Conservation (phyloP, 2,888 invertebrate species). For the Limnephilus rhombicus region DNA sequence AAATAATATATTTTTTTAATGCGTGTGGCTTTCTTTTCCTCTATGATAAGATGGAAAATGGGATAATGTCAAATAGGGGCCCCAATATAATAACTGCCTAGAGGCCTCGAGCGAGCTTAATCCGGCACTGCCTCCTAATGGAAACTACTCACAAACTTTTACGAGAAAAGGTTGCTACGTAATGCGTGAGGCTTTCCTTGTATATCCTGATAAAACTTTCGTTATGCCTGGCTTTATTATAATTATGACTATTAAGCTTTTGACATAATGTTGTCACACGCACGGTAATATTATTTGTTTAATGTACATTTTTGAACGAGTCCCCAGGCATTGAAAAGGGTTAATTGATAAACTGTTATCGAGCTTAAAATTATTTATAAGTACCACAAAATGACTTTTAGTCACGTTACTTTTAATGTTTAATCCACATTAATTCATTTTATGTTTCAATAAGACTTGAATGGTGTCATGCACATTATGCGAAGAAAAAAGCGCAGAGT, state of each 20-base stretch:
- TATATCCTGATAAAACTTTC: neutral
- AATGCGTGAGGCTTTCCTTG: neutral
- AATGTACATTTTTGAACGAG: neutral
- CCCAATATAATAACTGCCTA: neutral
- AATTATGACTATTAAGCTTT: neutral
- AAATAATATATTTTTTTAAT: no score
- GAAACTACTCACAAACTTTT: neutral
- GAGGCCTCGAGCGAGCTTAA: neutral
- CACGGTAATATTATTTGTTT: neutral
- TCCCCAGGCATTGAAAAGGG: neutral
- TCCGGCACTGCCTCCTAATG: neutral
- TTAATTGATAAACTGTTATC: neutral
- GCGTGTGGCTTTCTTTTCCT: no score
- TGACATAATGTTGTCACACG: neutral
- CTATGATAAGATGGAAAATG: neutral
- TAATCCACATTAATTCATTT: neutral
- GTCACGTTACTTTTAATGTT: neutral
- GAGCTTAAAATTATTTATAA: neutral
- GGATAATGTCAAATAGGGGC: neutral
- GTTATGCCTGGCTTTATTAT: neutral
- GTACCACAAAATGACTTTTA: neutral
- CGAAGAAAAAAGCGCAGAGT: neutral
- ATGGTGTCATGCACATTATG: neutral
- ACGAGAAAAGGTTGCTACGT: neutral
- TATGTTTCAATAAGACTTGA: neutral